These are phyloP conservation scores for Hirtodrosophila confusa DNA, from an alignment of 2,888 invertebrate species.

Conservation along the genomic window DNA sequence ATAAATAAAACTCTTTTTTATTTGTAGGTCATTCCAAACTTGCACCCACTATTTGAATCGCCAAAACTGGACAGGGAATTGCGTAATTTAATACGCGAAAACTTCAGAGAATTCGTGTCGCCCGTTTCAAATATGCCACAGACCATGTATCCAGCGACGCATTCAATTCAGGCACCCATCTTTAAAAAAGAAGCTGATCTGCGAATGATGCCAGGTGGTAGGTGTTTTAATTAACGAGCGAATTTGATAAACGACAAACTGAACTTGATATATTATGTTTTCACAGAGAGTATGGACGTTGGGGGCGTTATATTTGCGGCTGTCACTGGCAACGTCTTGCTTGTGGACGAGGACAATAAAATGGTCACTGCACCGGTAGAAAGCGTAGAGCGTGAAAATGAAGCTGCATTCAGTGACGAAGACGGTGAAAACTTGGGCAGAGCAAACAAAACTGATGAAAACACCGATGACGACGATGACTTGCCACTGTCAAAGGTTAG, in stretches of 20 bases:
- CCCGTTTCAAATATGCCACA: slow-evolving; percentile 60
- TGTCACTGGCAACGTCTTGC: slow-evolving; percentile 34
- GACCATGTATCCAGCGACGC: slow-evolving; percentile 65
- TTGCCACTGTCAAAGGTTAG: slow-evolving; percentile 91
- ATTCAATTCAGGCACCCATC: slow-evolving; percentile 70
- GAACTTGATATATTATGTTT: slow-evolving; percentile 11
- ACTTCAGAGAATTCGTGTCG: slow-evolving; percentile 92
- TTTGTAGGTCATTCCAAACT: slow-evolving; percentile 86
- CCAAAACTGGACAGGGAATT: slow-evolving; percentile 88
- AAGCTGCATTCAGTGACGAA: slow-evolving; percentile 81
- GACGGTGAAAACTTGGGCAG: slow-evolving; percentile 88
- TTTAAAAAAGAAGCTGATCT: slow-evolving; percentile 82
- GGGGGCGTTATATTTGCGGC: slow-evolving; percentile 29
- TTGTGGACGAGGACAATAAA: slow-evolving; percentile 74
- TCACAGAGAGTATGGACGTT: slow-evolving; percentile 51
- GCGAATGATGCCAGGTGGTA: slow-evolving; percentile 59
- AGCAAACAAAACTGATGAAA: slow-evolving; percentile 81
- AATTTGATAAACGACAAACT: too few species aligned
- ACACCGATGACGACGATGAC: slow-evolving; percentile 87
- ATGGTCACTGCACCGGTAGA: slow-evolving; percentile 56
- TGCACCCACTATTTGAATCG: slow-evolving; percentile 86
- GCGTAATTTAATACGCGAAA: slow-evolving; percentile 92
- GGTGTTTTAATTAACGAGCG: too few species aligned
- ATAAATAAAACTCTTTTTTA: slow-evolving; percentile 2
- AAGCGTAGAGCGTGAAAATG: slow-evolving; percentile 81